Percentiles rank a stretch among this genome's conserved stretches.
phyloP scores from a whole-genome alignment of 2,113 vertebrate genomes.

The Cyphotilapia sp. region DNA sequence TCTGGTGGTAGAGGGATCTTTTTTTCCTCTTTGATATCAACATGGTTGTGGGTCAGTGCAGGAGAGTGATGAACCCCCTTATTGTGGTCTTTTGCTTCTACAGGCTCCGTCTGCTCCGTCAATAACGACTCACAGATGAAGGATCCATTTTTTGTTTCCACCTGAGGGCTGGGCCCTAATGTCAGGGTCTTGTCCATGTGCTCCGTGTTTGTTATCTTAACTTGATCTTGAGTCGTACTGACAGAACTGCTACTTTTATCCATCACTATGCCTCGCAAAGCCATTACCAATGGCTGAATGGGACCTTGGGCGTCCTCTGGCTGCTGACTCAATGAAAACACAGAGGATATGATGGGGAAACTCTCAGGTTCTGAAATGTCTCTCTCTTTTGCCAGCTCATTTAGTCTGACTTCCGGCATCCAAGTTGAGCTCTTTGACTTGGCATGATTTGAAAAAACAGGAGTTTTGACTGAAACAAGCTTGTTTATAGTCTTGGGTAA shows the following conservation, averaged over 20 bases:
- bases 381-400: background rate
- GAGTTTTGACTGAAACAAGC: background rate
- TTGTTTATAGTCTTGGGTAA: background rate
- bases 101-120: background rate
- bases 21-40: constrained; percentile 27
- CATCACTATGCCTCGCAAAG: constrained; percentile 71
- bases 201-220: background rate
- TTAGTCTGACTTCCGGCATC: background rate
- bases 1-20: background rate
- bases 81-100: constrained; percentile 24
- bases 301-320: constrained; percentile 66
- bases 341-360: constrained; percentile 89
- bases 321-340: constrained; percentile 87
- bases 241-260: constrained; percentile 11
- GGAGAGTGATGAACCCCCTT: background rate
- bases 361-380: constrained; percentile 32
- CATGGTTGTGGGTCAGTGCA: background rate
- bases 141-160: background rate
- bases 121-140: background rate
- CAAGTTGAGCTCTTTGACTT: background rate
- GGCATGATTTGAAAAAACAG: background rate
- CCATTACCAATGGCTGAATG: constrained; percentile 53
- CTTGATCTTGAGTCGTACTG: background rate
- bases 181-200: background rate
- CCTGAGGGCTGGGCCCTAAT: background rate